Conservation (phyloP, 2,888 invertebrate species). For the Pristionchus maxplancki region DNA sequence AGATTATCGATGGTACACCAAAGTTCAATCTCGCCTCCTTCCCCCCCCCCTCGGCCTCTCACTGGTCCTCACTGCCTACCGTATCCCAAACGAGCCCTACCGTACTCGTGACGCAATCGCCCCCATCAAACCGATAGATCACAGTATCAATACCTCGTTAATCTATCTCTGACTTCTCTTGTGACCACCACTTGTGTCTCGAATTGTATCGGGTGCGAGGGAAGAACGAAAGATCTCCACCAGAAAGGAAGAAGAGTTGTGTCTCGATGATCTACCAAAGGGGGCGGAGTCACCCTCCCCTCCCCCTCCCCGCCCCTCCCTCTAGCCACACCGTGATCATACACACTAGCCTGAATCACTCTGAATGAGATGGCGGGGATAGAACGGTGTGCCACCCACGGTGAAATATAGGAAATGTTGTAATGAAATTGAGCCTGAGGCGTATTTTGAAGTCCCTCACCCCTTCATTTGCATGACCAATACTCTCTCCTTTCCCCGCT, state of each 20-base stretch:
- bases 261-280: slow-evolving; percentile 15
- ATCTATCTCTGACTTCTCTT: not conserved
- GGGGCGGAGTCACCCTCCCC: not conserved
- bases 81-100: not conserved
- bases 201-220: slow-evolving; percentile 11
- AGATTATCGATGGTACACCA: not conserved
- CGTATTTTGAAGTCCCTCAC: no score
- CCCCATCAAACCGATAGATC: not conserved
- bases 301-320: not conserved
- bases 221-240: slow-evolving; percentile 26
- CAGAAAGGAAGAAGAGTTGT: not conserved
- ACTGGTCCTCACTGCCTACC: not conserved
- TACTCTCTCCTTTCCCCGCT: not conserved
- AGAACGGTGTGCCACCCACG: not conserved
- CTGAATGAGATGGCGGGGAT: not conserved
- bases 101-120: not conserved
- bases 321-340: not conserved
- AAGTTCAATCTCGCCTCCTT: not conserved
- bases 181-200: not conserved
- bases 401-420: no score
- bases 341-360: not conserved
- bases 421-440: no score
- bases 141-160: not conserved
- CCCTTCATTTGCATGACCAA: not conserved
- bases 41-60: not conserved